Conservation (phyloP, 2,888 invertebrate species). For the Phasia obesa region DNA sequence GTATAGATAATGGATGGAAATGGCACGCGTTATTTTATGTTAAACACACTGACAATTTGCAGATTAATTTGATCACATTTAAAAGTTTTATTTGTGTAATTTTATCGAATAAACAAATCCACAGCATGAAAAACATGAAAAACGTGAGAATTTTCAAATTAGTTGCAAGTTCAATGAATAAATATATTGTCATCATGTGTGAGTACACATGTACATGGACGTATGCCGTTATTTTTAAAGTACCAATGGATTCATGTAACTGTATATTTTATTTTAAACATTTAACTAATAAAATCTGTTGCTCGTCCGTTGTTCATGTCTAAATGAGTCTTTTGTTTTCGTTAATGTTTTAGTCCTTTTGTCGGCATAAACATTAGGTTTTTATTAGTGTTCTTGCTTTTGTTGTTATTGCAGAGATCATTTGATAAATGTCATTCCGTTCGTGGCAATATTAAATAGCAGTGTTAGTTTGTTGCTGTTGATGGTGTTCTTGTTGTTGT, state of each 20-base stretch:
- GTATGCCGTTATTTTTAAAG: slow-evolving; percentile 15
- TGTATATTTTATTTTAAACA: slow-evolving; percentile 34
- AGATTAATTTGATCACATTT: slow-evolving; percentile 48
- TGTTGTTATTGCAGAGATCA: slow-evolving; percentile 43
- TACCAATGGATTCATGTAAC: slow-evolving; percentile 20
- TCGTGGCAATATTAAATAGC: slow-evolving; percentile 13
- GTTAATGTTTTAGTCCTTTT: slow-evolving; percentile 76
- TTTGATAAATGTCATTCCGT: slow-evolving; percentile 35
- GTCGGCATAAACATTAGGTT: slow-evolving; percentile 63
- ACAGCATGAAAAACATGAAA: slow-evolving; percentile 77
- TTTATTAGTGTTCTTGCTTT: slow-evolving; percentile 11
- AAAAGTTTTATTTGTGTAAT: slow-evolving; percentile 68
- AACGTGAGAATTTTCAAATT: slow-evolving; percentile 81
- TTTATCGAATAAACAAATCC: slow-evolving; percentile 74
- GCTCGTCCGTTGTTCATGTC: not conserved
- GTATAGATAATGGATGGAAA: slow-evolving; percentile 60
- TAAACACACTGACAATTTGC: slow-evolving; percentile 58
- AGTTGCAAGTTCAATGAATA: slow-evolving; percentile 55
- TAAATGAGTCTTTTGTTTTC: slow-evolving; percentile 25
- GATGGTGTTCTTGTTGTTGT: slow-evolving; percentile 71
- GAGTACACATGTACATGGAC: not conserved
- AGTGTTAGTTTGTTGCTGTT: slow-evolving; percentile 13
- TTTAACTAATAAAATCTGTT: slow-evolving; percentile 41
- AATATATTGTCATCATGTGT: slow-evolving; percentile 1
- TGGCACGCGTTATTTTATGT: slow-evolving; percentile 67